Evolutionary conservation across 2,797 vertebrate species (phyloP).

Genomic region (Pangasius macronema): DNA sequence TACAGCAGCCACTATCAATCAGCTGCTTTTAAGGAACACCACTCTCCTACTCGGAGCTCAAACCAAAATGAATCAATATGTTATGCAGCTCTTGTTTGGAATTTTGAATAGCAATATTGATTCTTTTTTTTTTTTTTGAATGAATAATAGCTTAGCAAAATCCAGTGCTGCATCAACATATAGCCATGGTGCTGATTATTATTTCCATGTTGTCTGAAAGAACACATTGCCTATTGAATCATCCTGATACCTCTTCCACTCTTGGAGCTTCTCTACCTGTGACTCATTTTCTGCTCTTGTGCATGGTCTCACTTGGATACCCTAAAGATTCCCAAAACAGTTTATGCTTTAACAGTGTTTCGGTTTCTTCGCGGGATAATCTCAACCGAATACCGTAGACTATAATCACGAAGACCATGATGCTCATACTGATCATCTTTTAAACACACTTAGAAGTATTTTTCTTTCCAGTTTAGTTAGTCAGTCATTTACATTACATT

Average conservation of each 20-base stretch:
- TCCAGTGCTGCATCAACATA: not conserved
- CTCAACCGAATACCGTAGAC: not conserved
- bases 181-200: not conserved
- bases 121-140: not conserved
- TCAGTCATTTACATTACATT: no score
- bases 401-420: not conserved
- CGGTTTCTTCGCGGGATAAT: not conserved
- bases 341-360: not conserved
- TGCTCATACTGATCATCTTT: not conserved
- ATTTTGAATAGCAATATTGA: not conserved
- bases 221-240: not conserved
- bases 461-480: not conserved
- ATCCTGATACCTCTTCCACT: not conserved
- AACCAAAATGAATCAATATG: not conserved
- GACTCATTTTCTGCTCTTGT: not conserved
- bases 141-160: not conserved
- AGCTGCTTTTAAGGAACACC: slow-evolving; percentile 17
- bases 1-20: slow-evolving; percentile 10
- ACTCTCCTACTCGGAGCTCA: not conserved
- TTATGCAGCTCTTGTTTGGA: not conserved
- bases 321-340: not conserved
- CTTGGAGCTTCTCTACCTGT: not conserved
- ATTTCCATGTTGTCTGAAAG: not conserved
- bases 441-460: not conserved
- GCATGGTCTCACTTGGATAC: not conserved